These are phyloP conservation scores for Tetragonula carbonaria DNA, from an alignment of 2,888 invertebrate species.

Conservation along the genomic window DNA sequence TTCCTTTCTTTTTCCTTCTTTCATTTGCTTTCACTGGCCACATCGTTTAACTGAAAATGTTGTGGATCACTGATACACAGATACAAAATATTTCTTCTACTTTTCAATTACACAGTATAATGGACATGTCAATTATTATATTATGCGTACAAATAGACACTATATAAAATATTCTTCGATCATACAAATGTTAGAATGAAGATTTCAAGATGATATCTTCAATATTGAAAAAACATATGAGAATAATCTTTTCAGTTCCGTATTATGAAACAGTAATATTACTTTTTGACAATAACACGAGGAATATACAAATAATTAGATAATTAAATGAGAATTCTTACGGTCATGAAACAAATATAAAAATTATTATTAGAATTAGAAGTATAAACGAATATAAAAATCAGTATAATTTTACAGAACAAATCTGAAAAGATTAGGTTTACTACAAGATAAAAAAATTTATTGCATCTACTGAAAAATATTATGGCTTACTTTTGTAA, in stretches of 20 bases:
- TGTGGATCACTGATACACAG: constrained; percentile 29
- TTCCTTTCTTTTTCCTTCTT: constrained; percentile 1
- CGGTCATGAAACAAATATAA: background rate
- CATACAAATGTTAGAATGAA: constrained; percentile 27
- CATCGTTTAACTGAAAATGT: constrained; percentile 6
- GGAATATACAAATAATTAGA: background rate
- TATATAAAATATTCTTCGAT: constrained; percentile 59
- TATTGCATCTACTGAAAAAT: constrained; percentile 1
- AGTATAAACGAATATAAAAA: constrained; percentile 7
- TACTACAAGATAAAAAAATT: constrained; percentile 1
- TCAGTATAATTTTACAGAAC: background rate
- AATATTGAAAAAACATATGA: background rate
- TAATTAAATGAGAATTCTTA: constrained; percentile 3
- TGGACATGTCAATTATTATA: constrained; percentile 22
- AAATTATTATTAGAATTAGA: background rate
- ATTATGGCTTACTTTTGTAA: constrained; percentile 7
- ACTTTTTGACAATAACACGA: background rate
- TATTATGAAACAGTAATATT: constrained; percentile 7
- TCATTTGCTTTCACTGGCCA: constrained; percentile 15
- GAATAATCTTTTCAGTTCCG: constrained; percentile 25
- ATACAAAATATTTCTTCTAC: constrained; percentile 60
- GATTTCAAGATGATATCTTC: constrained; percentile 1
- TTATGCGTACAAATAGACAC: constrained; percentile 22
- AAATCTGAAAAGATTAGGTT: constrained; percentile 10
- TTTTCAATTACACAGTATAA: constrained; percentile 5